Evolutionary conservation across 2,888 invertebrate genomes (phyloP).

Genomic region (Hipparchia sbordonii): DNA sequence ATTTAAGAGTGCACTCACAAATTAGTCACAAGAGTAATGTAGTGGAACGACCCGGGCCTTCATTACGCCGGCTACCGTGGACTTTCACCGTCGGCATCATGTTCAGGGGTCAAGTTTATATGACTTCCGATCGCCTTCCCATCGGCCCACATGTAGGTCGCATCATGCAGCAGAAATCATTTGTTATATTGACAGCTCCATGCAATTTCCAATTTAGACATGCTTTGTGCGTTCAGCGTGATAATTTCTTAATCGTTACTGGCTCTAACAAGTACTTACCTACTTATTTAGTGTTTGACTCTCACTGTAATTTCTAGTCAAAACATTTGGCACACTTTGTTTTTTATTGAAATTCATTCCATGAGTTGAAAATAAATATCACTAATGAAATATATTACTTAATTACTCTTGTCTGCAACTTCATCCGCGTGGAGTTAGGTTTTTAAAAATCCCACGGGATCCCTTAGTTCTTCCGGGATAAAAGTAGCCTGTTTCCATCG

Average conservation of each 20-base stretch:
- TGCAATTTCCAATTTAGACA: conserved; percentile 52
- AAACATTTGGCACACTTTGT: not conserved
- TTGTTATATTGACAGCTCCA: conserved; percentile 58
- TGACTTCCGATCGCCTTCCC: conserved; percentile 56
- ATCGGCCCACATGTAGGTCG: conserved; percentile 47
- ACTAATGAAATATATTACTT: not conserved
- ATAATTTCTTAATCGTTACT: conserved; percentile 28
- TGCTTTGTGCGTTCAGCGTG: conserved; percentile 32
- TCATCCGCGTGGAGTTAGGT: too few relatives aligned
- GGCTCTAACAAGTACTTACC: conserved; percentile 18
- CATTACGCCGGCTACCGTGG: conserved; percentile 62
- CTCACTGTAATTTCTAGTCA: not conserved
- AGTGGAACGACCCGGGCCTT: conserved; percentile 46
- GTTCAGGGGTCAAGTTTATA: conserved; percentile 70
- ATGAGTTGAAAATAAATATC: conserved; percentile 14
- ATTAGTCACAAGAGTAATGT: conserved; percentile 45
- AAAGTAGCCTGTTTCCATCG: too few relatives aligned
- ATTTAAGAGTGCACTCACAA: conserved; percentile 42
- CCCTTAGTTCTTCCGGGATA: too few relatives aligned
- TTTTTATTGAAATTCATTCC: conserved; percentile 2
- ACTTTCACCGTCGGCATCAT: conserved; percentile 67
- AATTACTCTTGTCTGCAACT: too few relatives aligned
- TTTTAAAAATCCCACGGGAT: too few relatives aligned
- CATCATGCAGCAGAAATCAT: conserved; percentile 55
- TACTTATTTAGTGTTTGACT: not conserved